Conservation (phyloP, 2,113 vertebrate genomes). For the Nansenia antarctica region DNA sequence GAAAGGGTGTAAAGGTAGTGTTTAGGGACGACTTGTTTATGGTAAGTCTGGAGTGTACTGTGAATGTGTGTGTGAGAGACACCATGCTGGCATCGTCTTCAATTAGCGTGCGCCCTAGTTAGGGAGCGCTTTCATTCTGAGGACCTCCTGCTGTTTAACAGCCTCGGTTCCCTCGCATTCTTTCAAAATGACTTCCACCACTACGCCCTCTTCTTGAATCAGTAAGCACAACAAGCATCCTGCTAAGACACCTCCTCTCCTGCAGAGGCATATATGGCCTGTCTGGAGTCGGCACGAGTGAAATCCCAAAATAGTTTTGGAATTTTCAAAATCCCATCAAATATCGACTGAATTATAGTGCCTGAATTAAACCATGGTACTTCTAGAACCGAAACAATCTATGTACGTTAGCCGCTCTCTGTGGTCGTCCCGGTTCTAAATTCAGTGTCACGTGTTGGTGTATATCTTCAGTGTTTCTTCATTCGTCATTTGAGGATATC, state of each 20-base stretch:
- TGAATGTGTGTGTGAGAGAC: constrained; percentile 34
- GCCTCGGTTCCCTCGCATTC: constrained; percentile 68
- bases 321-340: too few species aligned
- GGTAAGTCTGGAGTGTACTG: neutral
- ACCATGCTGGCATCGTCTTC: constrained; percentile 63
- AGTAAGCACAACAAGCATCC: constrained; percentile 42
- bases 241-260: neutral
- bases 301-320: too few species aligned
- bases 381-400: too few species aligned
- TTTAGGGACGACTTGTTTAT: constrained; percentile 15
- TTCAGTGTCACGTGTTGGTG: too few species aligned
- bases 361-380: too few species aligned
- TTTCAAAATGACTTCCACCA: constrained; percentile 77
- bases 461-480: too few species aligned
- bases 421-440: too few species aligned
- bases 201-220: constrained; percentile 32
- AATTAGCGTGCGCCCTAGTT: constrained; percentile 72
- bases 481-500: too few species aligned
- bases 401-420: too few species aligned
- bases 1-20: neutral
- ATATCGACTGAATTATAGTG: too few species aligned
- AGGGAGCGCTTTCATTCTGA: constrained; percentile 70
- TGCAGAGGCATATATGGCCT: too few species aligned
- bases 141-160: constrained; percentile 69
- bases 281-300: too few species aligned